Percentiles rank a stretch among this genome's conserved stretches.
phyloP scores from a whole-genome alignment of 2,888 invertebrate species.

The Acronicta leporina region DNA sequence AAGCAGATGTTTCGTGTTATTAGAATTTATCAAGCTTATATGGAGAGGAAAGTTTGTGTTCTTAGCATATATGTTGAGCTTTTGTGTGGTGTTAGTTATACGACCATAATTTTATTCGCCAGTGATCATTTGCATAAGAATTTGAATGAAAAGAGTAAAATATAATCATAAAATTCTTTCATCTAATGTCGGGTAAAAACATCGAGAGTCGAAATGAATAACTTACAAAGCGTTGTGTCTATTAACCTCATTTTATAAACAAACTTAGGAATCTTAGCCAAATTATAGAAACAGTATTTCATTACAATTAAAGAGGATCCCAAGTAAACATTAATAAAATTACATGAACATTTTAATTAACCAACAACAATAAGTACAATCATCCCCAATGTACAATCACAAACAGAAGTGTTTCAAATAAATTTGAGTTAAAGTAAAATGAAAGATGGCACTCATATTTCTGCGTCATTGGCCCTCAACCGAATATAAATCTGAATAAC shows the following conservation, averaged over 20 bases:
- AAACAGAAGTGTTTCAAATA: slow-evolving; percentile 69
- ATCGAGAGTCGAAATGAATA: too few relatives aligned
- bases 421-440: slow-evolving; percentile 73
- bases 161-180: too few relatives aligned
- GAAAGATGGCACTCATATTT: slow-evolving; percentile 82
- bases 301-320: slow-evolving; percentile 24
- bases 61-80: too few relatives aligned
- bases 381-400: slow-evolving; percentile 58
- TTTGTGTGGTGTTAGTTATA: too few relatives aligned
- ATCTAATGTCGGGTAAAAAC: too few relatives aligned
- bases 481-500: slow-evolving; percentile 82
- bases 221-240: too few relatives aligned
- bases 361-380: slow-evolving; percentile 55
- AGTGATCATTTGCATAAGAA: too few relatives aligned
- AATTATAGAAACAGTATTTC: slow-evolving; percentile 6
- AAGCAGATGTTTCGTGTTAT: too few relatives aligned
- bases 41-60: too few relatives aligned
- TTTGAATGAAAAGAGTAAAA: too few relatives aligned
- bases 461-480: slow-evolving; percentile 78
- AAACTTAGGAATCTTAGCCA: neutral
- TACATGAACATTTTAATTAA: slow-evolving; percentile 55
- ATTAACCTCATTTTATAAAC: neutral
- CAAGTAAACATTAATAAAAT: slow-evolving; percentile 38
- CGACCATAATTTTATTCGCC: too few relatives aligned
- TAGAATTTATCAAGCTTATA: too few relatives aligned